Base-by-base conservation (phyloP, 1,140 invertebrate species). In the Dendroctonus valens region DNA sequence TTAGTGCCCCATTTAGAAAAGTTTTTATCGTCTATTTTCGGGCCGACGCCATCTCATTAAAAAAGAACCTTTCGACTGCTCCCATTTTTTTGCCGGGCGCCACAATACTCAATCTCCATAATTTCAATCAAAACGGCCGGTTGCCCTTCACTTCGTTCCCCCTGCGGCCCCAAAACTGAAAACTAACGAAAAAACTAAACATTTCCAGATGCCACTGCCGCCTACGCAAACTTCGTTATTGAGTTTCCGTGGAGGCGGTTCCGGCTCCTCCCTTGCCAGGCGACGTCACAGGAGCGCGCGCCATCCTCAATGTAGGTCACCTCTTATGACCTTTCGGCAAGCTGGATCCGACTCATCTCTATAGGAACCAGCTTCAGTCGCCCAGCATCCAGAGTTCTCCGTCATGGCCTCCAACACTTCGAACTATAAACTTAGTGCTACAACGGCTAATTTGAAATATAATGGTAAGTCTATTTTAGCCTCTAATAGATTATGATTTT, bases 381-480 rank as follows among this genome's bases (percentile, higher is more conserved):
- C 68, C 59, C 70, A 70, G 72, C 72, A 69, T 74, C 73, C 76
- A 74, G 74, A 73, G 68, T 70, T 65, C 61, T 70, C 69, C 74
- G 63, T 65, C 70, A 73, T 76, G 73, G 74, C 77, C 57, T 73
- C 70, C 63, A 70, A 76, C 66, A 73, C 74, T 37, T 74, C 74
- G 40, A 76, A 77, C 65, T 78, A 75, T 69, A 77, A 77, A 65
- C 72, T 79, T 14, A 73, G 70, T 69, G 69, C 73, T 12, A 63
- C 70, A 42, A 68, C 69, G 11, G 77, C 68, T 8, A 71, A 73
- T 54, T 70, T 77, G 41, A 76, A 75, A 52, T 77, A 72, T 68
- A 76, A 75, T 67, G 78, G 78, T 79, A 61, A 77, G 77, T 73
- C 14, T 50, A 41, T 38, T 58, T 26, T 26, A 2, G 26, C 26